These are phyloP conservation scores for Pachyrhynchus sulphureomaculatus DNA, from an alignment of 1,140 invertebrate genomes.

Conservation along the genomic window DNA sequence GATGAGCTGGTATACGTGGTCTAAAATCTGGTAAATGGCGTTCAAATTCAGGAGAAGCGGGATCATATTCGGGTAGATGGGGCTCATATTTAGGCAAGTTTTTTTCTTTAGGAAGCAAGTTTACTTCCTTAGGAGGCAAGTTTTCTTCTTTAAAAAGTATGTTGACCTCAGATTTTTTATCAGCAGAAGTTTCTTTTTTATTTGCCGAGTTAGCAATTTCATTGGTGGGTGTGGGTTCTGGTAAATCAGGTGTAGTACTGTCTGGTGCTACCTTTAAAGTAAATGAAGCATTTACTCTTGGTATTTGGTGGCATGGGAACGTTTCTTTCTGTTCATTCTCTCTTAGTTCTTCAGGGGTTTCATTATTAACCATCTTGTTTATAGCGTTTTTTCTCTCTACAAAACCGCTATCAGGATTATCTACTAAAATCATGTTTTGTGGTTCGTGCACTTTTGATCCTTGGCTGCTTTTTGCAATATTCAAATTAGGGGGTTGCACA, in stretches of 20 bases:
- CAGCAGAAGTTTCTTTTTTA: background rate
- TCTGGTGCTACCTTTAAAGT: constrained; percentile 8
- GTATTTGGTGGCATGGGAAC: constrained; percentile 10
- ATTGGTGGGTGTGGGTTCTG: background rate
- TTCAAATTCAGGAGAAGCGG: too few species aligned
- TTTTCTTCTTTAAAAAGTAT: background rate
- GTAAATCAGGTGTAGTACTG: background rate
- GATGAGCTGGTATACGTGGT: background rate
- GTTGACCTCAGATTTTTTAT: background rate
- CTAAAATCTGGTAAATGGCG: constrained; percentile 2
- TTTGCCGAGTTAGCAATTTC: background rate
- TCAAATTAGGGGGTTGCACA: too few species aligned
- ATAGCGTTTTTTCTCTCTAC: constrained; percentile 1
- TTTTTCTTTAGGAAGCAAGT: too few species aligned
- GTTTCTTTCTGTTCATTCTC: background rate
- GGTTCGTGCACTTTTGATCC: too few species aligned
- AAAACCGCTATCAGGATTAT: too few species aligned
- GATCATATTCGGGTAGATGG: too few species aligned
- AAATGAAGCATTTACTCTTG: constrained; percentile 10
- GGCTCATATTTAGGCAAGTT: background rate
- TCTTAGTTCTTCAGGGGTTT: background rate
- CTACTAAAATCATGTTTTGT: too few species aligned
- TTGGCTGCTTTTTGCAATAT: too few species aligned
- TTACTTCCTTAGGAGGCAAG: background rate
- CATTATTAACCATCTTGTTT: constrained; percentile 12